Evolutionary conservation across 2,888 invertebrate species (phyloP).

Genomic region (Drosophila nigricruria): DNA sequence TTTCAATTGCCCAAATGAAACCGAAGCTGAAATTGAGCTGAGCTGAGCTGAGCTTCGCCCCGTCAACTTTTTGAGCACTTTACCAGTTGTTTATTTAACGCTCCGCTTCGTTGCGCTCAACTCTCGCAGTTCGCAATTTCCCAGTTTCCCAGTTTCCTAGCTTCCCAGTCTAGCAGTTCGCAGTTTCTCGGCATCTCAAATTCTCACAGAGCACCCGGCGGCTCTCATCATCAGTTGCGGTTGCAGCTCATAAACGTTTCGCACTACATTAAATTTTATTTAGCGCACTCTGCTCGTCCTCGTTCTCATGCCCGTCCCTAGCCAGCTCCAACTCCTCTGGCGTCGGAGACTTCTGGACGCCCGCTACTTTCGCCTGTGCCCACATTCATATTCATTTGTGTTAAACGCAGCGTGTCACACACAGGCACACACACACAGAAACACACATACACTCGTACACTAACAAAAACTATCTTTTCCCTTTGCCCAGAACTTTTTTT

Average conservation of each 20-base stretch:
- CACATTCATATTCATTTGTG: conserved; percentile 79
- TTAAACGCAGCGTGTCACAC: conserved; percentile 73
- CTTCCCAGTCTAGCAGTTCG: conserved; percentile 10
- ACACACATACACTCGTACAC: conserved; percentile 1
- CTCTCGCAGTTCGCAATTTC: conserved; percentile 27
- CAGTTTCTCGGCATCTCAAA: conserved; percentile 29
- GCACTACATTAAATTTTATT: conserved; percentile 81
- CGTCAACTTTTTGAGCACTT: conserved; percentile 68
- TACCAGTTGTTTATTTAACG: conserved; percentile 78
- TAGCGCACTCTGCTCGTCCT: conserved; percentile 55
- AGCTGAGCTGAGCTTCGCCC: conserved; percentile 31
- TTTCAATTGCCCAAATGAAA: conserved; percentile 69
- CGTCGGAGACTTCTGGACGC: conserved; percentile 16
- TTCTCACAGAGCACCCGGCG: conserved; percentile 17
- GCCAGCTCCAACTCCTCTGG: not conserved
- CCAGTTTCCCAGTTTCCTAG: conserved; percentile 9
- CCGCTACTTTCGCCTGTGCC: conserved; percentile 42
- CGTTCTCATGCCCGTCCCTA: not conserved
- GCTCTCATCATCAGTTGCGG: conserved; percentile 68
- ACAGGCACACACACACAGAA: conserved; percentile 22
- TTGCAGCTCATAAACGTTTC: conserved; percentile 81
- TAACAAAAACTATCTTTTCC: conserved; percentile 11
- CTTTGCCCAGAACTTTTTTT: conserved; percentile 52
- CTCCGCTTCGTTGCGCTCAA: conserved; percentile 65
- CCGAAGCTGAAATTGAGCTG: conserved; percentile 30